A percentile compares a stretch with the other conserved stretches of the same genome.
phyloP scores from a whole-genome alignment of 2,888 invertebrate genomes.

The Lasioglossum figueresi region DNA sequence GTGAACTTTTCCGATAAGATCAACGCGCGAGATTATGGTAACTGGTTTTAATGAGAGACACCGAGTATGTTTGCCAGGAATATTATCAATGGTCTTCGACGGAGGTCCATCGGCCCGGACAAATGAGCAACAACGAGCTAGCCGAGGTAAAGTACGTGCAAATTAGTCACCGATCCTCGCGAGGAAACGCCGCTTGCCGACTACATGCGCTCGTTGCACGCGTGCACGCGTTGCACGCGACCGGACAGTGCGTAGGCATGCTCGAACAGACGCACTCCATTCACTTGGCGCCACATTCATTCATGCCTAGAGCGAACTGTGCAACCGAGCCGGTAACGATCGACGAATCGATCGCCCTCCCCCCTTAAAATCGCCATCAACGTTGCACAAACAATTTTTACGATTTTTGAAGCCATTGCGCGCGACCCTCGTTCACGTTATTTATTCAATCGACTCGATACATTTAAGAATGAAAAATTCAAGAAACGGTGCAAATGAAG shows the following conservation, averaged over 20 bases:
- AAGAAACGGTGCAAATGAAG: background rate
- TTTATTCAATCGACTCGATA: background rate
- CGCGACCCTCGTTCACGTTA: background rate
- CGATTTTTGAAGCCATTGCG: background rate
- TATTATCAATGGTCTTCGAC: slow-evolving; percentile 28
- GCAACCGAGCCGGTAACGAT: slow-evolving; percentile 48
- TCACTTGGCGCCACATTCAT: slow-evolving; percentile 84
- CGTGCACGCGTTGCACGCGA: slow-evolving; percentile 40
- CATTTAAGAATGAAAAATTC: background rate
- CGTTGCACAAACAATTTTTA: slow-evolving; percentile 43
- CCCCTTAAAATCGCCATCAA: slow-evolving; percentile 20
- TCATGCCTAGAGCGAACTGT: slow-evolving; percentile 73
- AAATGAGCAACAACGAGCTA: slow-evolving; percentile 60
- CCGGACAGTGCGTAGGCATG: slow-evolving; percentile 65
- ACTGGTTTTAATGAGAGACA: background rate
- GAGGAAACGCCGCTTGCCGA: slow-evolving; percentile 19
- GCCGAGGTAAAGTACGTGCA: slow-evolving; percentile 63
- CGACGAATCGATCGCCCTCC: slow-evolving; percentile 28
- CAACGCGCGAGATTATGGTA: background rate
- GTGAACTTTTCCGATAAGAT: background rate
- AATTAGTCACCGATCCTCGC: slow-evolving; percentile 77
- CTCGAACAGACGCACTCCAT: slow-evolving; percentile 82
- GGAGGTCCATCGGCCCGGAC: slow-evolving; percentile 56
- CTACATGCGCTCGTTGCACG: slow-evolving; percentile 33
- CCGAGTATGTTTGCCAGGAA: background rate